These are phyloP conservation scores for Tribolium castaneum DNA, from an alignment of 1,140 invertebrate genomes.

Conservation along the genomic window DNA sequence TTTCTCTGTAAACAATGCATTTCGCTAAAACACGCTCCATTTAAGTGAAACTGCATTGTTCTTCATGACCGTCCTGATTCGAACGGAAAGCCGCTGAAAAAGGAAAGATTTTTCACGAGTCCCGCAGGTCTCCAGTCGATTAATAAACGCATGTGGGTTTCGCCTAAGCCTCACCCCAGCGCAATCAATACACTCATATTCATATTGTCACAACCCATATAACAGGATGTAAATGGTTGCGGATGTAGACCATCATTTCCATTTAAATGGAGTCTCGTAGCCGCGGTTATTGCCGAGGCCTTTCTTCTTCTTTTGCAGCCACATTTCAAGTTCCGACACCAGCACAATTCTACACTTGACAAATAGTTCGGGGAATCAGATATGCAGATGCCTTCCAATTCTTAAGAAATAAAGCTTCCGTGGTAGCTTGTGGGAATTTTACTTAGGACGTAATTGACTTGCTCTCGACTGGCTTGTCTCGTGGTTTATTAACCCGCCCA, in stretches of 20 bases:
- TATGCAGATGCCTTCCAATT: constrained; percentile 51
- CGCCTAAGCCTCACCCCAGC: background rate
- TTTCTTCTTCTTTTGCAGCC: constrained; percentile 52
- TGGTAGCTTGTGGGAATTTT: constrained; percentile 30
- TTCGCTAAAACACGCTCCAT: constrained; percentile 30
- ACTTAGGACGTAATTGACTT: constrained; percentile 28
- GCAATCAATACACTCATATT: constrained; percentile 34
- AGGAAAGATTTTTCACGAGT: constrained; percentile 3
- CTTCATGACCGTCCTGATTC: background rate
- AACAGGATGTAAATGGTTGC: constrained; percentile 54
- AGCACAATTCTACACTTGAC: constrained; percentile 52
- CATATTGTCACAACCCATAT: constrained; percentile 48
- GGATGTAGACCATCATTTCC: constrained; percentile 57
- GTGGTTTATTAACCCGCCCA: background rate
- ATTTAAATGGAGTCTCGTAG: constrained; percentile 57
- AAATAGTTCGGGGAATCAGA: constrained; percentile 51
- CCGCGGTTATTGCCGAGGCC: constrained; percentile 50
- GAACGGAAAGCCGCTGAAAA: background rate
- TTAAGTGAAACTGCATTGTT: constrained; percentile 35
- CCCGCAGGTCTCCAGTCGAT: background rate
- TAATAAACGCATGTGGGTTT: background rate
- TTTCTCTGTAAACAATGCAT: constrained; percentile 37
- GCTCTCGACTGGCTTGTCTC: constrained; percentile 4
- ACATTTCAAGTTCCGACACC: constrained; percentile 55
- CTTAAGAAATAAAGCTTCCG: constrained; percentile 47